Conservation (phyloP, 2,113 vertebrate genomes). For the Myrmecophaga tridactyla region DNA sequence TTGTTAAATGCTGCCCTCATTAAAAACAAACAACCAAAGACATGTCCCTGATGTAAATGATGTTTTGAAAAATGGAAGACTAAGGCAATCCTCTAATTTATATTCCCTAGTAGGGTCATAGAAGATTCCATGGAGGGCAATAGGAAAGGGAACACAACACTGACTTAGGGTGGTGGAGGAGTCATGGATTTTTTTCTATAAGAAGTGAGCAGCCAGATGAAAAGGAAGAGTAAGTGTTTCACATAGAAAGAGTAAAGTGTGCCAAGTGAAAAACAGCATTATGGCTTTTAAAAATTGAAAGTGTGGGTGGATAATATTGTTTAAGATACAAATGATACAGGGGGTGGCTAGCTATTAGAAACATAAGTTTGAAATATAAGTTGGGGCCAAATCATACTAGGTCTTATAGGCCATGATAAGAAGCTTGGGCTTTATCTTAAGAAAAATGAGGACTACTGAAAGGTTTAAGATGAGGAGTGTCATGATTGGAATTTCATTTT, state of each 20-base stretch:
- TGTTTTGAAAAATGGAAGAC: background rate
- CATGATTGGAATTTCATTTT: background rate
- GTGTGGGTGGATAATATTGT: background rate
- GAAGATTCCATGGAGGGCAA: rapidly evolving
- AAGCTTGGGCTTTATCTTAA: background rate
- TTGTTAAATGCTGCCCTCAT: background rate
- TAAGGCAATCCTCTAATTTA: background rate
- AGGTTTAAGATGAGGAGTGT: background rate
- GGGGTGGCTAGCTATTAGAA: background rate
- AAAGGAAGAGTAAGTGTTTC: background rate
- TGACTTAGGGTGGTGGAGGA: background rate
- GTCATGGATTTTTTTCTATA: background rate
- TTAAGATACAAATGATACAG: background rate
- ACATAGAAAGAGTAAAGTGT: background rate
- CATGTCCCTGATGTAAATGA: background rate
- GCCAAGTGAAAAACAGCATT: background rate
- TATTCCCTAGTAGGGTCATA: background rate
- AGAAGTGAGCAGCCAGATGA: background rate
- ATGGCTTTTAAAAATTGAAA: background rate
- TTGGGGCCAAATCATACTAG: background rate
- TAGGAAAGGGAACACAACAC: background rate
- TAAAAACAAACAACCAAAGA: background rate
- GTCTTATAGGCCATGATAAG: background rate
- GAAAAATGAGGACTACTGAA: background rate
- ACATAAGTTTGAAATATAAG: background rate